phyloP scores from a whole-genome alignment of 2,888 invertebrate species.

The Amitus sp. region DNA sequence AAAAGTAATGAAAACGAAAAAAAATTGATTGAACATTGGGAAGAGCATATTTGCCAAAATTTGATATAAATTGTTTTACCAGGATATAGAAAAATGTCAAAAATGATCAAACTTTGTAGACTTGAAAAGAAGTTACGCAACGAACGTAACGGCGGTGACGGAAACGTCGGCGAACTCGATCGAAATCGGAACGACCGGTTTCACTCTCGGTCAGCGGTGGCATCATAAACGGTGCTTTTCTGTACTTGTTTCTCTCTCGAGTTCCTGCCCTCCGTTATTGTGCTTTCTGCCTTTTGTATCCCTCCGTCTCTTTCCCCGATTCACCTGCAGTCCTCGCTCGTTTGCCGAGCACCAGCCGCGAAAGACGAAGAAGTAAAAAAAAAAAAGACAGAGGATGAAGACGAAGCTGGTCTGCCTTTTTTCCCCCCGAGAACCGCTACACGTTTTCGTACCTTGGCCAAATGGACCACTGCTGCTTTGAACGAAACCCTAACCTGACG shows the following conservation, averaged over 20 bases:
- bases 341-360: too few relatives aligned
- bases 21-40: too few relatives aligned
- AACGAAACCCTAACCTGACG: constrained; percentile 56
- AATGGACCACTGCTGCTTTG: neutral
- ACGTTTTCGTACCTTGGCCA: neutral
- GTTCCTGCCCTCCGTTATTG: neutral
- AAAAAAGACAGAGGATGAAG: constrained; percentile 28
- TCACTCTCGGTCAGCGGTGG: constrained; percentile 45
- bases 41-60: too few relatives aligned
- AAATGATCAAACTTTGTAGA: too few relatives aligned
- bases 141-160: constrained; percentile 34
- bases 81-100: too few relatives aligned
- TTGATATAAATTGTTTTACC: too few relatives aligned
- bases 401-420: neutral
- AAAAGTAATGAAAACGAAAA: too few relatives aligned
- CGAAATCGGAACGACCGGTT: constrained; percentile 51
- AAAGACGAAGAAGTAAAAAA: neutral
- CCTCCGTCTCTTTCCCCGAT: constrained; percentile 17
- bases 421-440: neutral
- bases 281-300: constrained; percentile 8
- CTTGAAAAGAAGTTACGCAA: too few relatives aligned
- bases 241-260: neutral
- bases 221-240: constrained; percentile 9
- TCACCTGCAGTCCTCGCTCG: too few relatives aligned
- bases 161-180: constrained; percentile 40